Percentiles rank a stretch among this genome's conserved stretches.
phyloP scores from a whole-genome alignment of 2,113 vertebrate genomes.

The Cyprinodon brontotheroides region DNA sequence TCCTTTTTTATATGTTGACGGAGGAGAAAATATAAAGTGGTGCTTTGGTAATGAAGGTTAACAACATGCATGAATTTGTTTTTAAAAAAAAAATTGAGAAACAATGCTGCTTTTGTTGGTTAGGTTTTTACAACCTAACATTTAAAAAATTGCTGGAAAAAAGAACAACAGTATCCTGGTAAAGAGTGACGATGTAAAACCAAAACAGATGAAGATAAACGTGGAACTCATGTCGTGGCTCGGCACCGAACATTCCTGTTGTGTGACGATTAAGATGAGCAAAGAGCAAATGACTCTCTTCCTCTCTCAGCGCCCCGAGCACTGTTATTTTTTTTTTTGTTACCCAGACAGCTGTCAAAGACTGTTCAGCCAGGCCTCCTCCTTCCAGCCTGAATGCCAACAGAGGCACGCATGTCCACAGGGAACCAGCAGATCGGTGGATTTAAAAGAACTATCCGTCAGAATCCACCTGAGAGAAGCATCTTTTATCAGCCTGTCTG shows the following conservation, averaged over 20 bases:
- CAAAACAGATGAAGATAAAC: constrained; percentile 71
- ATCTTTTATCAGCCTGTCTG: constrained; percentile 39
- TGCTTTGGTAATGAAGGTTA: constrained; percentile 74
- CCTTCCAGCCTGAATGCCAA: constrained; percentile 36
- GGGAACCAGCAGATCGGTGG: constrained; percentile 60
- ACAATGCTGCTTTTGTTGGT: constrained; percentile 74
- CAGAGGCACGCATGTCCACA: constrained; percentile 42
- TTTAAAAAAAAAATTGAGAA: constrained; percentile 65
- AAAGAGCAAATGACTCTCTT: constrained; percentile 58
- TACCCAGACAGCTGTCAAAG: constrained; percentile 53
- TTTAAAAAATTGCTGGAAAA: constrained; percentile 54
- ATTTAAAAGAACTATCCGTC: constrained; percentile 45
- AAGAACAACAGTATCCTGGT: constrained; percentile 61
- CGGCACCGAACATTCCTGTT: constrained; percentile 78
- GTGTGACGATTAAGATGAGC: constrained; percentile 63
- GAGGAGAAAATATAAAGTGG: constrained; percentile 64
- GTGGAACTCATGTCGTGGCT: constrained; percentile 62
- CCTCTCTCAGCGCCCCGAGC: constrained; percentile 20
- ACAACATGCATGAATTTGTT: constrained; percentile 81
- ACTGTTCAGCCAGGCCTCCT: constrained; percentile 46
- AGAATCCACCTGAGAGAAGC: constrained; percentile 38
- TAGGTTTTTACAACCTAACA: constrained; percentile 59
- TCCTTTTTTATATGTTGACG: constrained; percentile 62
- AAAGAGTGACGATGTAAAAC: constrained; percentile 69
- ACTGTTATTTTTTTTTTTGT: constrained; percentile 37